These are phyloP conservation scores for Oceanodroma tethys DNA, from an alignment of 2,113 vertebrate genomes.

Conservation along the genomic window DNA sequence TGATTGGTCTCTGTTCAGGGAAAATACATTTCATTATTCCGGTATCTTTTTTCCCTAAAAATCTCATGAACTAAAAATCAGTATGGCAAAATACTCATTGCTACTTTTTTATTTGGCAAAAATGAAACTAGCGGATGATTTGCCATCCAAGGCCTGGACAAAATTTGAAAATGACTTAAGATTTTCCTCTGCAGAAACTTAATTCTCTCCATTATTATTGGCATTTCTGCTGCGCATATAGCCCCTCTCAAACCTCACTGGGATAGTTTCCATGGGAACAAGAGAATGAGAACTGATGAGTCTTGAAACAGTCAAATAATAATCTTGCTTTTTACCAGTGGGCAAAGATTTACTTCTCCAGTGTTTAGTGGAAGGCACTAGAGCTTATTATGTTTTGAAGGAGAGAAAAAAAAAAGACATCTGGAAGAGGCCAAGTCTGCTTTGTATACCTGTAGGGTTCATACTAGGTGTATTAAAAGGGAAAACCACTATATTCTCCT, in stretches of 20 bases:
- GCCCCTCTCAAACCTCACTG: slow-evolving; percentile 57
- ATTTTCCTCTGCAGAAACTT: slow-evolving; percentile 31
- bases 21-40: not conserved
- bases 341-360: slow-evolving; percentile 51
- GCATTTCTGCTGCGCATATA: slow-evolving; percentile 43
- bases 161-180: slow-evolving; percentile 40
- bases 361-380: slow-evolving; percentile 24
- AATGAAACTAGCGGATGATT: slow-evolving; percentile 14
- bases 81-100: not conserved
- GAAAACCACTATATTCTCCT: not conserved
- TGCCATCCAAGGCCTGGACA: not conserved
- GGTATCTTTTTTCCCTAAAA: not conserved
- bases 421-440: not conserved
- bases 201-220: slow-evolving; percentile 33
- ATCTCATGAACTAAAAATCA: not conserved
- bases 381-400: slow-evolving; percentile 28
- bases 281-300: slow-evolving; percentile 61
- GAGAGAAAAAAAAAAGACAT: not conserved
- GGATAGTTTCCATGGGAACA: slow-evolving; percentile 72
- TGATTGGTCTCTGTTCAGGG: not conserved
- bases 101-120: not conserved
- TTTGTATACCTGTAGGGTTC: not conserved
- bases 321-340: slow-evolving; percentile 54
- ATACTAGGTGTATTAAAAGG: not conserved
- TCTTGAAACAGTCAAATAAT: slow-evolving; percentile 66